Conservation (phyloP, 2,113 vertebrate species). For the Ardeotis arabs region DNA sequence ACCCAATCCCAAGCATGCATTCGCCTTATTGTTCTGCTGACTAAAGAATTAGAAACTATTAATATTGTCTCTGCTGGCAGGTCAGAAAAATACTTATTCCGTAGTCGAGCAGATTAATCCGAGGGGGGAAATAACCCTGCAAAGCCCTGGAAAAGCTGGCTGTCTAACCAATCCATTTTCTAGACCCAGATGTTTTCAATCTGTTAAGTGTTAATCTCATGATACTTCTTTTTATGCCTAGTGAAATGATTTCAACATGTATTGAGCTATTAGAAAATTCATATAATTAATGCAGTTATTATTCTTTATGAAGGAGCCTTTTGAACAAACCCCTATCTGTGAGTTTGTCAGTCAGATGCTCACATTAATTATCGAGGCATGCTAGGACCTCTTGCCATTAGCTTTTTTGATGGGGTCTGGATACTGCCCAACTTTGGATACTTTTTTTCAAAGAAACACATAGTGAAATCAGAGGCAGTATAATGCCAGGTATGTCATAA, state of each 20-base stretch:
- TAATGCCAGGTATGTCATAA: background rate
- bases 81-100: slow-evolving; percentile 66
- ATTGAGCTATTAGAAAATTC: slow-evolving; percentile 31
- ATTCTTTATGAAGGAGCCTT: background rate
- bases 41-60: slow-evolving; percentile 70
- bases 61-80: slow-evolving; percentile 63
- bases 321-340: background rate
- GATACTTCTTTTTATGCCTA: slow-evolving; percentile 30
- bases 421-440: background rate
- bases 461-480: background rate
- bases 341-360: background rate
- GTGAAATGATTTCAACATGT: slow-evolving; percentile 24
- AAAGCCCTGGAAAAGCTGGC: slow-evolving; percentile 46
- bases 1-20: slow-evolving; percentile 24
- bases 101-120: slow-evolving; percentile 35
- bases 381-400: background rate
- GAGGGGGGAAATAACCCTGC: slow-evolving; percentile 48
- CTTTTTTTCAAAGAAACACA: background rate
- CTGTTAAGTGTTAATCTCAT: slow-evolving; percentile 56
- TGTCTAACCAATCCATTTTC: slow-evolving; percentile 31
- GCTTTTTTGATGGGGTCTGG: background rate
- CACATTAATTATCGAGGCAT: background rate
- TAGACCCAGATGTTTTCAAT: slow-evolving; percentile 51
- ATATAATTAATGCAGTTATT: background rate
- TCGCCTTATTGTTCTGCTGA: slow-evolving; percentile 52